Evolutionary conservation across 2,888 invertebrate species (phyloP).

Genomic region (Cybosia mesomella): DNA sequence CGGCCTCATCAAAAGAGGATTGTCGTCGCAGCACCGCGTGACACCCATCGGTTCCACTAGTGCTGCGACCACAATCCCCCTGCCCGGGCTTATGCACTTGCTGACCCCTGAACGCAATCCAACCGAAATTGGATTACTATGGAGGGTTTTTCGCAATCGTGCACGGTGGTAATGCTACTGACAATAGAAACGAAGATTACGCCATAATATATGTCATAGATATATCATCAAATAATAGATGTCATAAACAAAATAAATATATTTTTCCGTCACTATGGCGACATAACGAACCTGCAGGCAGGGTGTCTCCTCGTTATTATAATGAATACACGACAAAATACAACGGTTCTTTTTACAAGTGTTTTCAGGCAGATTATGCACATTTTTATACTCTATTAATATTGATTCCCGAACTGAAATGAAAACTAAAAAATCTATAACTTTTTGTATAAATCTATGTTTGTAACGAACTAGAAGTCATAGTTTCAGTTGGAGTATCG

Average conservation of each 20-base stretch:
- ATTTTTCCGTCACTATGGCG: slow-evolving; percentile 23
- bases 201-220: slow-evolving; percentile 3
- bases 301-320: slow-evolving; percentile 9
- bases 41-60: no score
- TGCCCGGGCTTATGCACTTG: no score
- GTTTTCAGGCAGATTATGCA: slow-evolving; percentile 11
- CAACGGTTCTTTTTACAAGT: slow-evolving; percentile 11
- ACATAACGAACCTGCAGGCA: slow-evolving; percentile 23
- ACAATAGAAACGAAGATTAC: not conserved
- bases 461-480: not conserved
- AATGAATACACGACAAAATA: slow-evolving; percentile 17
- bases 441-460: no score
- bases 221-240: slow-evolving; percentile 7
- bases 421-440: no score
- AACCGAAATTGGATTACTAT: no score
- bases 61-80: no score
- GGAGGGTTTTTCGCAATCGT: no score
- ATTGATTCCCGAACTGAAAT: not conserved
- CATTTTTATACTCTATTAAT: slow-evolving; percentile 11
- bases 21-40: no score
- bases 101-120: no score
- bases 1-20: no score
- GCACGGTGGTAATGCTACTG: no score
- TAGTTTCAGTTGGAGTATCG: not conserved
- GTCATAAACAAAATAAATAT: slow-evolving; percentile 4